A percentile compares a stretch with the other conserved stretches of the same genome.
Conservation (phyloP, 2,797 vertebrate genomes). For the Cyclura pinguis region DNA sequence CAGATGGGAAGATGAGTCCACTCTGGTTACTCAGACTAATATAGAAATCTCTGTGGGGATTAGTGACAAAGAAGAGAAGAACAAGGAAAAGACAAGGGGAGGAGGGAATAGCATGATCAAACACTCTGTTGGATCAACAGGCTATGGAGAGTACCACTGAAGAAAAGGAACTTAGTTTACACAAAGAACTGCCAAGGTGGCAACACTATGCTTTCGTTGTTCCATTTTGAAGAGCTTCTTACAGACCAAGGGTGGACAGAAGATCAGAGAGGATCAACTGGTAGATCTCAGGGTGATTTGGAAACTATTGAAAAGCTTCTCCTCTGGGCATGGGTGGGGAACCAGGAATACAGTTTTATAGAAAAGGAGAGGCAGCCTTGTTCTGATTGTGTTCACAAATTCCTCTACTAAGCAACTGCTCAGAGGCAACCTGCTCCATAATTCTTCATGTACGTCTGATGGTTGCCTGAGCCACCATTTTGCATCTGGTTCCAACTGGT, state of each 20-base stretch:
- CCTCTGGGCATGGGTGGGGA: no score
- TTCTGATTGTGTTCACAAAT: background rate
- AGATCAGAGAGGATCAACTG: background rate
- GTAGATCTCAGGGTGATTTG: no score
- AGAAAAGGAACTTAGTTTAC: background rate
- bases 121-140: no score
- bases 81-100: accelerated
- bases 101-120: background rate
- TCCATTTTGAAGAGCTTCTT: background rate
- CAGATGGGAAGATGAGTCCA: conserved; percentile 76
- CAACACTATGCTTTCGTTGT: background rate
- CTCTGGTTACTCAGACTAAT: conserved; percentile 72
- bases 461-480: background rate
- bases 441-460: background rate
- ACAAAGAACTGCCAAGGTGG: no score
- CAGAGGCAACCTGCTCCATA: background rate
- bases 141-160: no score
- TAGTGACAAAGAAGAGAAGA: conserved; percentile 16
- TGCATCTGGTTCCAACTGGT: background rate
- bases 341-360: background rate
- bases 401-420: background rate
- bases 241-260: background rate
- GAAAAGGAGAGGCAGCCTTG: background rate
- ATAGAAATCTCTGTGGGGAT: conserved; percentile 65
- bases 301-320: no score